Evolutionary conservation across 2,888 invertebrate species (phyloP).

Genomic region (Sinhomidia bicolor): DNA sequence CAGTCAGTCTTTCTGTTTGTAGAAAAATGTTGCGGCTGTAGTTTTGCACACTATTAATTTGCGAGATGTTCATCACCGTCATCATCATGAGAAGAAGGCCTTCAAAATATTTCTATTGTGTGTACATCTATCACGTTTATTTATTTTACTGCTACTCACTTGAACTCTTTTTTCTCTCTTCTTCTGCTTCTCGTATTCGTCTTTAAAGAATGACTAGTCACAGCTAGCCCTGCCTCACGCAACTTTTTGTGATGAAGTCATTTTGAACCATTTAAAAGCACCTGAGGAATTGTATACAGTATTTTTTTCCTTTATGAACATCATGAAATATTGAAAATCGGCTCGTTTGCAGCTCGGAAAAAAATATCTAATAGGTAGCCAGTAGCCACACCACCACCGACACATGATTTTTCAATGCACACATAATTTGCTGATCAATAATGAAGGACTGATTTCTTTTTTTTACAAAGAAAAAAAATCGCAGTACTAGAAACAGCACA

Average conservation of each 20-base stretch:
- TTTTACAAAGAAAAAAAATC: not conserved
- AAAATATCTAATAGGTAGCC: too few species aligned
- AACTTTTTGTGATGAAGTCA: not conserved
- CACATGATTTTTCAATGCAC: not conserved
- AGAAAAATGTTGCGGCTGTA: too few species aligned
- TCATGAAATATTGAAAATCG: not conserved
- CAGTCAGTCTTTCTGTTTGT: too few species aligned
- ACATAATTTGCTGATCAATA: constrained; percentile 11
- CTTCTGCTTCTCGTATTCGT: too few species aligned
- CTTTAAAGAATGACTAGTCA: not conserved
- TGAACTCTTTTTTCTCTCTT: not conserved
- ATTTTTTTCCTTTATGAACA: not conserved
- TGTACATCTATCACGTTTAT: not conserved
- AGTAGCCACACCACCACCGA: not conserved
- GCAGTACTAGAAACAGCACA: not conserved
- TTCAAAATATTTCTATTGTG: not conserved
- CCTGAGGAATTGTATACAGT: not conserved
- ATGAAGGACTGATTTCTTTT: not conserved
- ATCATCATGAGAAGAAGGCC: too few species aligned
- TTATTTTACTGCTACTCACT: too few species aligned
- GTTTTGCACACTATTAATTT: constrained; percentile 43
- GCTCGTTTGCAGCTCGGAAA: not conserved
- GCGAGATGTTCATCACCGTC: constrained; percentile 14
- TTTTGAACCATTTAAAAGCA: constrained; percentile 3
- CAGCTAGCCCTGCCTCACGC: not conserved